Conservation (phyloP, 2,888 invertebrate species). For the Ernsta delagoae region DNA sequence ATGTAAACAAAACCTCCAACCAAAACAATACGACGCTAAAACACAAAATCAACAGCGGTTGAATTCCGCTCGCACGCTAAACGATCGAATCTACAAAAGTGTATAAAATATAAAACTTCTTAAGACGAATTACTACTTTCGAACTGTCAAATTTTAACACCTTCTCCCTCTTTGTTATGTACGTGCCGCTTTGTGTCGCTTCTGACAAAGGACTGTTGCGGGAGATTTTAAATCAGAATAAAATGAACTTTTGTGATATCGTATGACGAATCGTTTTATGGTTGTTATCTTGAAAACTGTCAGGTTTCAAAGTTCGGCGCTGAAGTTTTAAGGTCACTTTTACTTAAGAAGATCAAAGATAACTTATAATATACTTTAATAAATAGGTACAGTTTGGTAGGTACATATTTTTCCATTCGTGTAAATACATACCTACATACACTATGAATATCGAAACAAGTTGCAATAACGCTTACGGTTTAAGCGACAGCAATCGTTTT, state of each 20-base stretch:
- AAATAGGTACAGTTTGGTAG: too few species aligned
- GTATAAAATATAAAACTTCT: constrained; percentile 17
- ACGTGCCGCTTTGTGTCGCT: constrained; percentile 19
- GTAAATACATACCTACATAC: too few species aligned
- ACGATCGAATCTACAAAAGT: constrained; percentile 10
- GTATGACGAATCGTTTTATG: not conserved
- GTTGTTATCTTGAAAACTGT: not conserved
- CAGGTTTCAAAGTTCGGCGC: not conserved
- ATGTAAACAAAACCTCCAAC: constrained; percentile 75
- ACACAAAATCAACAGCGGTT: constrained; percentile 65
- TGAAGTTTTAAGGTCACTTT: constrained; percentile 2
- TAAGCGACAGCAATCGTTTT: constrained; percentile 14
- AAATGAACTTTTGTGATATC: not conserved
- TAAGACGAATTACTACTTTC: constrained; percentile 5
- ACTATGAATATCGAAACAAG: too few species aligned
- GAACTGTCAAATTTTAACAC: constrained; percentile 35
- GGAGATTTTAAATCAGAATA: constrained; percentile 1
- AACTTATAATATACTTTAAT: too few species aligned
- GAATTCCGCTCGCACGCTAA: constrained; percentile 28
- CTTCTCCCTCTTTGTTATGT: constrained; percentile 4
- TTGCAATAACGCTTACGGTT: not conserved
- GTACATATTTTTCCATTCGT: too few species aligned
- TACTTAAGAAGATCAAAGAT: too few species aligned
- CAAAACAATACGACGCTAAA: constrained; percentile 74
- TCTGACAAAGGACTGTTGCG: constrained; percentile 10